A percentile compares a stretch with the other conserved stretches of the same genome.
Conservation (phyloP, 2,113 vertebrate species). For the Nannospalax galili region DNA sequence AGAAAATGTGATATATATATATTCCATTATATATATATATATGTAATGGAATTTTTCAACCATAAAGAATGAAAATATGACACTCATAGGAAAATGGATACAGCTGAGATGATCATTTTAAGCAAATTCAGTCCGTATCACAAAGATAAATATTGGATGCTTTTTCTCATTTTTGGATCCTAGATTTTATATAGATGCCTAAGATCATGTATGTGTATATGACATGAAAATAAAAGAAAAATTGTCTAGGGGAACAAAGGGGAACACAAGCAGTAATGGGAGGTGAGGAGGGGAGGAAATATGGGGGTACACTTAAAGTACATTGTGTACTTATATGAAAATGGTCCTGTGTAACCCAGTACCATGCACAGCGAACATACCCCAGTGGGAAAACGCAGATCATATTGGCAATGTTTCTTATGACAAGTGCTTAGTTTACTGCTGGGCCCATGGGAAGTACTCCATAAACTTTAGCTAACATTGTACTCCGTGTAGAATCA, state of each 20-base stretch:
- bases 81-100: background rate
- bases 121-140: background rate
- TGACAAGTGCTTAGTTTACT: background rate
- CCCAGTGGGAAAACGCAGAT: background rate
- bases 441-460: background rate
- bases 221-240: background rate
- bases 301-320: background rate
- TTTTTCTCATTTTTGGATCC: background rate
- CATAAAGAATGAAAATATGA: background rate
- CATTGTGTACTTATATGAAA: background rate
- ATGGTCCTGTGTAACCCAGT: background rate
- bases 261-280: background rate
- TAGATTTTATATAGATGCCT: background rate
- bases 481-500: constrained; percentile 23
- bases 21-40: too few relatives aligned
- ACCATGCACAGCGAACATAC: too few relatives aligned
- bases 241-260: background rate
- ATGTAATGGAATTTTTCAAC: too few relatives aligned
- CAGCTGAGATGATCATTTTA: background rate
- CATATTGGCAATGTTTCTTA: background rate
- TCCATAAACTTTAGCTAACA: constrained; percentile 13
- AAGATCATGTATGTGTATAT: background rate
- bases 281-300: background rate
- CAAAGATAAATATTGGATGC: background rate
- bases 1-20: too few relatives aligned